Percentiles rank a stretch among this genome's conserved stretches.
These are phyloP conservation scores for Sula dactylatra DNA, from an alignment of 2,113 vertebrate genomes.

Conservation along the genomic window DNA sequence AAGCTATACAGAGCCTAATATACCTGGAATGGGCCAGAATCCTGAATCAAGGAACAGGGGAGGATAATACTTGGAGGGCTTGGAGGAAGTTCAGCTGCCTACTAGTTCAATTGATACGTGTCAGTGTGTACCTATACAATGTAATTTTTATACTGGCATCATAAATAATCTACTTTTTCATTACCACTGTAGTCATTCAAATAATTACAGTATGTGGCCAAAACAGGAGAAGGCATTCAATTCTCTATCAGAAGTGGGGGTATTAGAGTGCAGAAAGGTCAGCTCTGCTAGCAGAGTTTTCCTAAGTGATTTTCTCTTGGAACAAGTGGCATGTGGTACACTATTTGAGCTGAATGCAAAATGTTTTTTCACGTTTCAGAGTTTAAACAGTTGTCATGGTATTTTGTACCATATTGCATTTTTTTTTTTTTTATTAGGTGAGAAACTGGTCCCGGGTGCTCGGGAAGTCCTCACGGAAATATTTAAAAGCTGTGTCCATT, in stretches of 20 bases:
- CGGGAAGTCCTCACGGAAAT: constrained; percentile 93
- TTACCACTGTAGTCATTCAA: background rate
- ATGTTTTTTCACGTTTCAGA: background rate
- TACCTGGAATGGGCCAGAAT: background rate
- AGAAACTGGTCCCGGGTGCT: constrained; percentile 88
- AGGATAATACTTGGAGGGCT: background rate
- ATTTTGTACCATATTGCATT: background rate
- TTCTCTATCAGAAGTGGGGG: background rate
- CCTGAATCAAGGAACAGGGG: background rate
- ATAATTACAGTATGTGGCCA: background rate
- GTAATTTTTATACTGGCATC: background rate
- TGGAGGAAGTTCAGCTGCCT: background rate
- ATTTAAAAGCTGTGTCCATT: constrained; percentile 94
- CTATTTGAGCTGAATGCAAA: background rate
- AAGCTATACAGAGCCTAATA: background rate
- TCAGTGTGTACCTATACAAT: background rate
- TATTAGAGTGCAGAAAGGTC: background rate
- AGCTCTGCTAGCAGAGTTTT: background rate
- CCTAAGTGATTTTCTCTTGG: background rate
- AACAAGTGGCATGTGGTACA: background rate
- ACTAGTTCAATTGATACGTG: background rate
- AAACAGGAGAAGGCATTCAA: background rate
- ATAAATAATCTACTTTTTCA: background rate
- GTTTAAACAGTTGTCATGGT: fast-evolving
- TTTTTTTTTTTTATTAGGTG: constrained; percentile 75